Base-by-base conservation (phyloP, 2,113 vertebrate genomes). In the Brienomyrus longianalis region DNA sequence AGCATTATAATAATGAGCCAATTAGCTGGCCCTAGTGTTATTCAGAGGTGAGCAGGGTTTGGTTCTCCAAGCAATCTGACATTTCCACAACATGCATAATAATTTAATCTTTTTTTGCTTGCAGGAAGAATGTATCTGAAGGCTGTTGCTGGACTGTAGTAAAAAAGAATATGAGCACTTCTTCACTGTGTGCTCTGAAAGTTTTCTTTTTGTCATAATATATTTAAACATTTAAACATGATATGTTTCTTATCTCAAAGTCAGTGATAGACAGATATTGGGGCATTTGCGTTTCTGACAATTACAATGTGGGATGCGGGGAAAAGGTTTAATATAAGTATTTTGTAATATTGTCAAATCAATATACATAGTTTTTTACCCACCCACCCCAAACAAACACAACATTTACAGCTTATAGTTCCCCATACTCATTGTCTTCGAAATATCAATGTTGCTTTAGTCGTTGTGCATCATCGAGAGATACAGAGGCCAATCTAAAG, bases 1-100 rank as follows among this genome's bases (percentile, higher is more conserved):
- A 62, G 84, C 91, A 88, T 35, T 47, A 70, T 50, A 43, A 31
- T 35, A 4, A 54, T 51, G 87, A 59, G 91, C 86, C 85, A 86
- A 89, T 83, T 54, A 89, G 35, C n/a, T 27, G 39, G 87, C 39
- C 47, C 50, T 27, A 62, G 17, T 66, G 27, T 59, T 62, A 21
- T 88, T 15, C 3, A 11, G 35, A 62, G 39, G 87, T 62, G 31
- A 88, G 8, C 86, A 56, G 19, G 51, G 39, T 19, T 87, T 39
- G 50, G 19, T 39, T 87, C 27, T 9, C 27, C 50, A 6, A 35
- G n/a, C 52, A 45, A 43, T 45, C 17, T 66, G 19, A 62, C 52
- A 23, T 84, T 84, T 21, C 21, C n/a, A 23, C 45, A 48, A 83
- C 39, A 84, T 48, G 43, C 80, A 31, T 52, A 86, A 86, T 86